These are phyloP conservation scores for Balearica regulorum DNA, from an alignment of 2,797 vertebrate genomes.

Conservation along the genomic window DNA sequence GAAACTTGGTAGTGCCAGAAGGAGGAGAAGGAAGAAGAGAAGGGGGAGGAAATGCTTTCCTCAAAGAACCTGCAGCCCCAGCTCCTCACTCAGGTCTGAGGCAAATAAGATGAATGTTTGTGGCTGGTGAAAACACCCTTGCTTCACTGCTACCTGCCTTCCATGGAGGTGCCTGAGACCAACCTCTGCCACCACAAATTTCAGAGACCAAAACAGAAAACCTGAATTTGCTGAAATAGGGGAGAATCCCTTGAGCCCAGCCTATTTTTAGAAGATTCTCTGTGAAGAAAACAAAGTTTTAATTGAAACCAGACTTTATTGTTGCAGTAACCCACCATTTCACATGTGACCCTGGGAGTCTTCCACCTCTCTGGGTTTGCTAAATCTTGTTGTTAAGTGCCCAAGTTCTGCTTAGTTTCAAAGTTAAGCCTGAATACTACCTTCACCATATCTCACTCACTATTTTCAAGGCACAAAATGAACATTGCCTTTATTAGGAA, in stretches of 20 bases:
- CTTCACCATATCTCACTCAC: not conserved
- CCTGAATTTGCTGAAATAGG: not conserved
- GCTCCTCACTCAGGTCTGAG: not conserved
- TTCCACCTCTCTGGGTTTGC: not conserved
- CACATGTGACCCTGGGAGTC: not conserved
- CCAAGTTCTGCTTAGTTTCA: not conserved
- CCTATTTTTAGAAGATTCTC: constrained; percentile 29
- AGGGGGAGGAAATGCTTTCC: not conserved
- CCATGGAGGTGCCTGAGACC: not conserved
- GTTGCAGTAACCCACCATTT: not conserved
- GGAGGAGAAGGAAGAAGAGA: not conserved
- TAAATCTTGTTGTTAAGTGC: not conserved
- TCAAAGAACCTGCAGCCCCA: not conserved
- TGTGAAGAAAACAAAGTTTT: constrained; percentile 16
- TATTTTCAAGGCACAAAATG: not conserved
- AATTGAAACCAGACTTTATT: constrained; percentile 19
- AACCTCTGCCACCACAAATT: not conserved
- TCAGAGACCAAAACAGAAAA: not conserved
- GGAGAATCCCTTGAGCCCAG: not conserved
- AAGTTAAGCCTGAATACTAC: not conserved
- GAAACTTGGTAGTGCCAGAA: not conserved
- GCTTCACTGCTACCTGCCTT: not conserved
- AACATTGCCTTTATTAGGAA: not conserved
- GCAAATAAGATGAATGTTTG: not conserved
- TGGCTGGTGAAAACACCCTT: not conserved